These are phyloP conservation scores for Pantelozetes paolii DNA, from an alignment of 2,888 invertebrate species.

Conservation along the genomic window DNA sequence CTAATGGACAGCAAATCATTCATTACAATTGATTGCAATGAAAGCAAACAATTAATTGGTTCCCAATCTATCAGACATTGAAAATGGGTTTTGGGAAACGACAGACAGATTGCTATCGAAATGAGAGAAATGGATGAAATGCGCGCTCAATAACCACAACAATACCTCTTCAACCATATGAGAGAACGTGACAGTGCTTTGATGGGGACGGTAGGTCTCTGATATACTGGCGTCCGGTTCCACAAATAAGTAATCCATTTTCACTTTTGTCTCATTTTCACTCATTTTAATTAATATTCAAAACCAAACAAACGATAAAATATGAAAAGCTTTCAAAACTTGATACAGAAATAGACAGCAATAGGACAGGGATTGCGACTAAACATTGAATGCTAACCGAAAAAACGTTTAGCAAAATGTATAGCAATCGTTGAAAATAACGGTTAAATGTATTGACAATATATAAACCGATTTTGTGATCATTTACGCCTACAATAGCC, in stretches of 20 bases:
- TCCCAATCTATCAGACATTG: neutral
- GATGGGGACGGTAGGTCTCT: slow-evolving; percentile 20
- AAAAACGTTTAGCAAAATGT: too few species aligned
- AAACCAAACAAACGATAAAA: neutral
- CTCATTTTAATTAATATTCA: neutral
- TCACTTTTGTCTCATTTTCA: neutral
- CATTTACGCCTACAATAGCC: slow-evolving; percentile 9
- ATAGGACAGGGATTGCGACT: too few species aligned
- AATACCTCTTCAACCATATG: slow-evolving; percentile 26
- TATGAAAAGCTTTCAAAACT: neutral
- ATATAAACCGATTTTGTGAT: neutral
- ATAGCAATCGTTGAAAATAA: too few species aligned
- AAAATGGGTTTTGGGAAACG: neutral
- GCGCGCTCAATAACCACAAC: neutral
- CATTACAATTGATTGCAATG: neutral
- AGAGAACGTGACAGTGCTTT: neutral
- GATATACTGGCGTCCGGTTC: slow-evolving; percentile 1
- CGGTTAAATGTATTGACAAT: too few species aligned
- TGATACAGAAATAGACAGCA: too few species aligned
- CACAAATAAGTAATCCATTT: slow-evolving; percentile 23
- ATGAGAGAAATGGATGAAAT: neutral
- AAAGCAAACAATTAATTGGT: neutral
- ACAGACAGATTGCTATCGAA: neutral
- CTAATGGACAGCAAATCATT: too few species aligned
- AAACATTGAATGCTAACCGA: too few species aligned